Evolutionary conservation across 1,140 invertebrate genomes (phyloP).

Genomic region (Catajapyx aquilonaris): DNA sequence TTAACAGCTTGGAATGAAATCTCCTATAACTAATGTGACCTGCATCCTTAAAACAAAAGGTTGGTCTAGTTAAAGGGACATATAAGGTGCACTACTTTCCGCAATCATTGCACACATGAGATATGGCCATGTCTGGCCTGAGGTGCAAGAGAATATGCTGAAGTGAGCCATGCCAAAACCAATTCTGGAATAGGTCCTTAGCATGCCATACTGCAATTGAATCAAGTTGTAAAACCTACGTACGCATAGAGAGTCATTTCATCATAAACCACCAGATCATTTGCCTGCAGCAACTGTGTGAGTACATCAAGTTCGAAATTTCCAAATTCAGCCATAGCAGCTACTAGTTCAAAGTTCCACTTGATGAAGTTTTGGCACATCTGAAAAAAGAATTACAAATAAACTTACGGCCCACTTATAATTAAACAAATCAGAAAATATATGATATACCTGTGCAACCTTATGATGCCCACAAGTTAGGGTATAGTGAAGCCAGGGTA

Average conservation of each 20-base stretch:
- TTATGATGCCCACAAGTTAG: conserved; percentile 55
- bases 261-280: conserved; percentile 71
- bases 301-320: conserved; percentile 65
- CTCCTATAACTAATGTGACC: no score
- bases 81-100: no score
- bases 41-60: no score
- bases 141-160: no score
- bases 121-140: no score
- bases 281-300: conserved; percentile 51
- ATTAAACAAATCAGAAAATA: conserved; percentile 8
- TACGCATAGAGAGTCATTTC: conserved; percentile 68
- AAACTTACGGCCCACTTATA: neutral
- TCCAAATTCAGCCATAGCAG: conserved; percentile 53
- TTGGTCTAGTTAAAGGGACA: no score
- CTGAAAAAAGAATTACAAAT: conserved; percentile 14
- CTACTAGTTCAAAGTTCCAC: conserved; percentile 74
- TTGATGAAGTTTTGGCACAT: conserved; percentile 67
- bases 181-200: no score
- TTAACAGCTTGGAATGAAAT: no score
- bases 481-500: conserved; percentile 80
- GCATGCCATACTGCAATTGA: no score
- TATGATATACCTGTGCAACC: conserved; percentile 39
- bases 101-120: no score
- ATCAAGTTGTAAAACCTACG: no score
- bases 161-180: no score